Evolutionary conservation across 2,888 invertebrate genomes (phyloP).

Genomic region (Zhuqinia jingwanae): DNA sequence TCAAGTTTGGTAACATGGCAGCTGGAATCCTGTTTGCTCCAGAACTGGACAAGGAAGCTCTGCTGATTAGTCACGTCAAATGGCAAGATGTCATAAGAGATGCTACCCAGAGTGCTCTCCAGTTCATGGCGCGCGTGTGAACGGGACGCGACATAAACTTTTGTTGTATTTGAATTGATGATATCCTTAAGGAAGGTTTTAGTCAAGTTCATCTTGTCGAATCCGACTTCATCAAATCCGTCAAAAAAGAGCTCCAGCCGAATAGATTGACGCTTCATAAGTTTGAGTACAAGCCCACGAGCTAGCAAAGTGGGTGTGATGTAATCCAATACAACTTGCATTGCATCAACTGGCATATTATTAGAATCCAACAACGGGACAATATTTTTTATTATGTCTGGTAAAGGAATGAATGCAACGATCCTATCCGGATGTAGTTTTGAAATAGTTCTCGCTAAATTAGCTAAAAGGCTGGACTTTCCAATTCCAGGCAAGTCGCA

Average conservation of each 20-base stretch:
- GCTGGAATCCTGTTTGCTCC: too few species aligned
- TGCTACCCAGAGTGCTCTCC: background rate
- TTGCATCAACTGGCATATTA: background rate
- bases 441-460: background rate
- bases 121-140: background rate
- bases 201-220: background rate
- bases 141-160: constrained; percentile 10
- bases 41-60: background rate
- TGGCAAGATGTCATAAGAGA: background rate
- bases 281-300: background rate
- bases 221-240: background rate
- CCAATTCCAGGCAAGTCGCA: constrained; percentile 3
- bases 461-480: constrained; percentile 3
- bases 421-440: background rate
- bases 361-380: background rate
- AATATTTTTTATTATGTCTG: background rate
- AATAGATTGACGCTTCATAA: background rate
- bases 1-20: too few species aligned
- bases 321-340: background rate
- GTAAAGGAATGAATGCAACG: background rate
- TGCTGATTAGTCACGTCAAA: background rate
- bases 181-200: background rate
- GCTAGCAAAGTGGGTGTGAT: too few species aligned
- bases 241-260: background rate
- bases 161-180: background rate